phyloP scores from a whole-genome alignment of 2,888 invertebrate genomes.

The Himalopsyche kuldschensis region DNA sequence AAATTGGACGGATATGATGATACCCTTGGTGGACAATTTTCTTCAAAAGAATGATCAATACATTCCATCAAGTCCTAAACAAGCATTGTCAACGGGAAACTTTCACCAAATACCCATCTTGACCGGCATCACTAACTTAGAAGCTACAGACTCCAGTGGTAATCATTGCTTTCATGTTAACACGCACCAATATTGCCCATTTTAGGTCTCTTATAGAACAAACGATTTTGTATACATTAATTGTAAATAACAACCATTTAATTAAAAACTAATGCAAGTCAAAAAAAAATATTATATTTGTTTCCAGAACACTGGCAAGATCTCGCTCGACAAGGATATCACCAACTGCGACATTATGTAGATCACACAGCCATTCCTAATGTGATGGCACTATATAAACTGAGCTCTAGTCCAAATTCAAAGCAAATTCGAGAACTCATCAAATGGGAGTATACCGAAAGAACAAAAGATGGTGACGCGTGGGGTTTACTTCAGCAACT shows the following conservation, averaged over 20 bases:
- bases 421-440: slow-evolving; percentile 50
- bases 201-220: no score
- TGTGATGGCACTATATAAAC: slow-evolving; percentile 51
- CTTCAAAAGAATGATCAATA: slow-evolving; percentile 64
- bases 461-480: slow-evolving; percentile 47
- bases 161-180: neutral
- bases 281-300: neutral
- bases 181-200: neutral
- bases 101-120: slow-evolving; percentile 66
- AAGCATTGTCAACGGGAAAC: slow-evolving; percentile 57
- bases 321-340: slow-evolving; percentile 59
- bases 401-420: slow-evolving; percentile 34
- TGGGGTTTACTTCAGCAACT: slow-evolving; percentile 52
- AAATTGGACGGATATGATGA: slow-evolving; percentile 61
- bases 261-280: neutral
- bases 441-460: slow-evolving; percentile 61
- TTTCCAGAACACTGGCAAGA: slow-evolving; percentile 63
- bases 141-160: slow-evolving; percentile 63
- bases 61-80: slow-evolving; percentile 59
- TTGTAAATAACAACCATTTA: no score
- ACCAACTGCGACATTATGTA: slow-evolving; percentile 60
- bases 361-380: slow-evolving; percentile 63
- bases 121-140: slow-evolving; percentile 69
- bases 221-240: no score
- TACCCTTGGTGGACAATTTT: slow-evolving; percentile 67